Evolutionary conservation across 1,140 invertebrate species (phyloP), one percentile per base, ranked within the genome.

Genomic region (Drosophila leontia): DNA sequence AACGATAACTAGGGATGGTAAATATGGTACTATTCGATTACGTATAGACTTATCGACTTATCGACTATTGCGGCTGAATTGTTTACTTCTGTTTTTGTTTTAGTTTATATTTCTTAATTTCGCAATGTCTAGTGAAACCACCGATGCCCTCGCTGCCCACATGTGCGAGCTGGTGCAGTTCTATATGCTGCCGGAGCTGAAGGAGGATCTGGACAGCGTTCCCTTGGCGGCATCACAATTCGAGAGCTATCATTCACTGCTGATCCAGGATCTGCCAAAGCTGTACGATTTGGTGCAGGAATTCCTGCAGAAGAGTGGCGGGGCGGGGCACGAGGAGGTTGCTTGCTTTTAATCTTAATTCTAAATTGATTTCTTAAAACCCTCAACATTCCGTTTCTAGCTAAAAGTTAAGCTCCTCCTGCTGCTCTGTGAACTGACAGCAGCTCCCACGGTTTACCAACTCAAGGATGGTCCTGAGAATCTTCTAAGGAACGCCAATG

Each of bases 351-450:
- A 8, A 3, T 23, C 1, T 1, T 7, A 19, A 6, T 39, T 55
- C 2, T 7, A 15, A 26, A 7, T 15, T 39, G 12, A 11, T 23
- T 7, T 56, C 34, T 26, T 3, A 56, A 11, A 39, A 39, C 53
- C 6, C 34, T 0, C 1, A 12, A n/a, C 0, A 19, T n/a, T 23
- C 19, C 26, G 8, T 26, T 60, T 75, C 39, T n/a, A 88, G 85
- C 12, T 90, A 17, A 76, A 48, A 6, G 56, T 65, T 1, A 61
- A 90, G 29, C 75, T 88, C 1, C 60, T 85, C 1, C 8, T 85
- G 44, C 29, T 88, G 17, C 47, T 90, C 1, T 90, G 86, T 51
- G 85, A 90, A 44, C 34, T 90, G 32, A 82, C 75, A 12, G 85
- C 85, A 34, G 12, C 41, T 8, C 45, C 59, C 0, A 77, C 78